Evolutionary conservation across 2,113 vertebrate species (phyloP).

Genomic region (Corynorhinus townsendii): DNA sequence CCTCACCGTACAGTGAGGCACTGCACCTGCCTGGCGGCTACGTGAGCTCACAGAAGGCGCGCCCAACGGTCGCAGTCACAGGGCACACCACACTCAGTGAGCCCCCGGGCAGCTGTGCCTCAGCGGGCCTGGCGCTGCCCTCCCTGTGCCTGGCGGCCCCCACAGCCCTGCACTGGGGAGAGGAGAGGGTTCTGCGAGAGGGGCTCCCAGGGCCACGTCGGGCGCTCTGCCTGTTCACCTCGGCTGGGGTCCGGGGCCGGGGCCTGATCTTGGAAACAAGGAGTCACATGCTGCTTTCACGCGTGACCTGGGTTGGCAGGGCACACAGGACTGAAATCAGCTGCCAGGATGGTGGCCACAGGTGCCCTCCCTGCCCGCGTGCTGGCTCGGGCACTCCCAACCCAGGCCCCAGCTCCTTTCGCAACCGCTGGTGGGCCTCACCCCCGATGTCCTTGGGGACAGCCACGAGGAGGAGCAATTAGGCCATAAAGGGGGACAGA

Average conservation of each 20-base stretch:
- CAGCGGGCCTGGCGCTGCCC: neutral
- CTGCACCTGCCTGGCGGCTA: neutral
- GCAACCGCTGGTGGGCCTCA: neutral
- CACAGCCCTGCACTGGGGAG: neutral
- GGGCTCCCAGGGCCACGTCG: rapidly evolving
- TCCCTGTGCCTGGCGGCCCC: neutral
- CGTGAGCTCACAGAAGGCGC: neutral
- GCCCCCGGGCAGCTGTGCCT: neutral
- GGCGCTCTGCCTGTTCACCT: neutral
- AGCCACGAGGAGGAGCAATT: neutral
- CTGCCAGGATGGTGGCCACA: neutral
- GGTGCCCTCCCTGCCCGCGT: neutral
- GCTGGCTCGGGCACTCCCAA: neutral
- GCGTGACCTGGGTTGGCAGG: neutral
- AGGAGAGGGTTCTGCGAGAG: neutral
- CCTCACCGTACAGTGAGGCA: no score
- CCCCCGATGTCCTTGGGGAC: slow-evolving; percentile 21
- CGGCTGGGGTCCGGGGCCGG: neutral
- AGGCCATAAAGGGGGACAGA: slow-evolving; percentile 24
- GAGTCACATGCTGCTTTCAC: neutral
- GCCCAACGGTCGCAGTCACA: rapidly evolving
- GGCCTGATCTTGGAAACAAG: neutral
- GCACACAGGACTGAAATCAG: neutral
- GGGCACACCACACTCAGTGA: neutral
- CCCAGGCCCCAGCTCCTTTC: neutral